Percentiles rank a stretch among this genome's conserved stretches.
These are phyloP conservation scores for Leptodactylus fallax DNA, from an alignment of 2,797 vertebrate species.

Conservation along the genomic window DNA sequence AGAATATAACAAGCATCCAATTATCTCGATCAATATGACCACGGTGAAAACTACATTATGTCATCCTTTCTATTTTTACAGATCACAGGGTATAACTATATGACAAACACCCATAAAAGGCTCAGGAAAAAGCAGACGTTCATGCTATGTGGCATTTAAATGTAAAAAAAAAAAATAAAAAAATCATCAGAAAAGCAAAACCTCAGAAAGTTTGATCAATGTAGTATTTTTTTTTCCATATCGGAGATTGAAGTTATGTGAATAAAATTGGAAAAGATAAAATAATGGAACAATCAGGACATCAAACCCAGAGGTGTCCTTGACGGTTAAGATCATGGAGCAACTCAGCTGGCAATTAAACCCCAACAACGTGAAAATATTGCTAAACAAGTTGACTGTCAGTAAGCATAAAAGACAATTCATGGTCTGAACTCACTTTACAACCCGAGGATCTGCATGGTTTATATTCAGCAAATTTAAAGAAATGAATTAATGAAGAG, in stretches of 20 bases:
- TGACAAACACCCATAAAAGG: background rate
- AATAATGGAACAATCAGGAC: slow-evolving; percentile 29
- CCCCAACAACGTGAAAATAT: slow-evolving; percentile 31
- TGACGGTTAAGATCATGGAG: slow-evolving; percentile 40
- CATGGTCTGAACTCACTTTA: slow-evolving; percentile 45
- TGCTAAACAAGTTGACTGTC: slow-evolving; percentile 57
- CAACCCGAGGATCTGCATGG: slow-evolving; percentile 52
- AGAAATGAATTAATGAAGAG: slow-evolving; percentile 61
- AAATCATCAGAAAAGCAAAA: background rate
- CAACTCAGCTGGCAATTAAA: slow-evolving; percentile 40
- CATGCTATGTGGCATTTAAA: background rate
- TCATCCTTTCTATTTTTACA: too few species aligned
- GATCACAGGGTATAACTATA: too few species aligned
- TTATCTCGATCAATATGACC: background rate
- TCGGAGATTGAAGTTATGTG: background rate
- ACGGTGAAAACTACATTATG: background rate
- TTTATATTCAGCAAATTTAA: slow-evolving; percentile 61
- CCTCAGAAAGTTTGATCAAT: background rate
- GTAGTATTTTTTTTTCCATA: background rate
- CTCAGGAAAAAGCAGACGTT: slow-evolving; percentile 1
- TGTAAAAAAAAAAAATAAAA: too few species aligned
- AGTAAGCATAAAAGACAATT: slow-evolving; percentile 59
- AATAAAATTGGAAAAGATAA: slow-evolving; percentile 9
- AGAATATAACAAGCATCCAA: background rate
- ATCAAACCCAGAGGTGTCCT: slow-evolving; percentile 43